Base-by-base conservation (phyloP, 2,113 vertebrate genomes). In the Ctenomys sociabilis region DNA sequence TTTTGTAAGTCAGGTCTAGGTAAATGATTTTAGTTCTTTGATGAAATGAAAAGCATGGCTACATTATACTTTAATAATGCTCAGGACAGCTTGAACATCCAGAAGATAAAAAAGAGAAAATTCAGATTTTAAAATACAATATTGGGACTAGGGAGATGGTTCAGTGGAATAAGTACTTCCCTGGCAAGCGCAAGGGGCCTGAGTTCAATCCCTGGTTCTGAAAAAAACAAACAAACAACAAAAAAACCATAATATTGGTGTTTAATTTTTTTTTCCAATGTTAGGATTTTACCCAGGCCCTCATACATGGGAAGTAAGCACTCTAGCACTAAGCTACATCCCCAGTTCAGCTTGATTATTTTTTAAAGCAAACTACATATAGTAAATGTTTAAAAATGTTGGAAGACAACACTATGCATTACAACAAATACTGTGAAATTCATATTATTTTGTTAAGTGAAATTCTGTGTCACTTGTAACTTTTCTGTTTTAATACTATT, bases 1-100 rank as follows among this genome's bases (percentile, higher is more conserved):
- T 80, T 80, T 72, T 32, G 2, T 84, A 88, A 88, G 7, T 82
- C 52, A 93, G 21, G 88, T 45, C 85, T 83, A 91, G 90, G 19
- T 80, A 68, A 37, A 28, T 94, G 57, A 68, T 97, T 94, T 91
- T 85, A 92, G 73, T 95, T 83, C 85, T 54, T 30, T 73, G 87
- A 45, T n/a, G 92, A 90, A 93, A 61, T 78, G 40, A 91, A 66
- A 93, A 28, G 17, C 32, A 21, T 77, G 64, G 77, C 72, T 85
- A 7, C 14, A 64, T 43, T 90, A 24, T 54, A 68, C 30, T 70
- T 32, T 82, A 90, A 83, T 49, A 93, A 72, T 93, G 52, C 80
- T 59, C n/a, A 83, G n/a, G 30, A 59, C 54, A 91, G 24, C 2
- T 45, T 64, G 52, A 85, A 5, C 26, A 75, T 59, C 14, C 89